Conservation (phyloP, 2,797 vertebrate species). For the Dendrocincla fuliginosa region DNA sequence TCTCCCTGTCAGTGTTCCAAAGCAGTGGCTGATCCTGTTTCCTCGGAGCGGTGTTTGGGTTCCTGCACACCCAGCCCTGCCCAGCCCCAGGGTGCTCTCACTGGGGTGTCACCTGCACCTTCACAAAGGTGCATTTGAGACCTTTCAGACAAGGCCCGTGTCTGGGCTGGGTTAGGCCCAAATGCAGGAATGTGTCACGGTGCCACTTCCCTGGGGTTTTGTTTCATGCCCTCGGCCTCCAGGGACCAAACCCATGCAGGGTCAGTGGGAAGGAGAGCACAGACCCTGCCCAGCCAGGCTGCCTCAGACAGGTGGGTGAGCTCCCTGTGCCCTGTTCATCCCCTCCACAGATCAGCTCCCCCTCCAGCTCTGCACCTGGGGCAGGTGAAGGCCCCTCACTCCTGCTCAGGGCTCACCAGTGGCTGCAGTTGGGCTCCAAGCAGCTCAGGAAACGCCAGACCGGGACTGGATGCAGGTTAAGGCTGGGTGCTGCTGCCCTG, state of each 20-base stretch:
- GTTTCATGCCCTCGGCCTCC: not conserved
- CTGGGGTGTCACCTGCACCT: not conserved
- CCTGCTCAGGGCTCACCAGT: not conserved
- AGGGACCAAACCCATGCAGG: not conserved
- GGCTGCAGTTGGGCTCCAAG: not conserved
- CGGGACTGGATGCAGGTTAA: rapidly evolving
- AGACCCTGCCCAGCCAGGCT: not conserved
- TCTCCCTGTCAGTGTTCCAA: not conserved
- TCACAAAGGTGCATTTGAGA: not conserved
- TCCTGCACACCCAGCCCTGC: not conserved
- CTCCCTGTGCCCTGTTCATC: not conserved
- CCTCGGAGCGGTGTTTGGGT: not conserved
- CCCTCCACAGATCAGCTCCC: not conserved
- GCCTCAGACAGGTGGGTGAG: not conserved
- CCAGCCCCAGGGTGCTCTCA: not conserved
- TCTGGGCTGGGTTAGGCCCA: not conserved
- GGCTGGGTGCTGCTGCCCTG: not conserved
- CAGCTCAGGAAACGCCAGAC: not conserved
- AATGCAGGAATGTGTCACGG: rapidly evolving
- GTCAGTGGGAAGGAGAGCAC: not conserved
- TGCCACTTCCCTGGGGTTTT: not conserved
- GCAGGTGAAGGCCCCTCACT: not conserved
- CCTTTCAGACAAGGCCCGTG: not conserved
- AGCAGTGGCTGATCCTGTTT: not conserved
- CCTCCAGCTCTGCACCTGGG: not conserved